phyloP scores from a whole-genome alignment of 2,797 vertebrate genomes.

The Buceros bicornis region DNA sequence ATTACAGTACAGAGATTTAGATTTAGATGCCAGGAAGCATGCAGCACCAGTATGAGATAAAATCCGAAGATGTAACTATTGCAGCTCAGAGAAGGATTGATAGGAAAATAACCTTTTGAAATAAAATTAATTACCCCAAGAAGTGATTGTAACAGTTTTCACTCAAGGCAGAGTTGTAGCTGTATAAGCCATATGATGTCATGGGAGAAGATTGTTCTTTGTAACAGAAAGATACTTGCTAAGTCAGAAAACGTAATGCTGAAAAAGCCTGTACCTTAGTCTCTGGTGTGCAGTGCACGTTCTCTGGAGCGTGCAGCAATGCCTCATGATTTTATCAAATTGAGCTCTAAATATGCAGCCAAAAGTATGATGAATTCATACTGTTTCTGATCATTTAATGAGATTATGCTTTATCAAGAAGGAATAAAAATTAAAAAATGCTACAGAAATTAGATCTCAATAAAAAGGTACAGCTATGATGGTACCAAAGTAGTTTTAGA shows the following conservation, averaged over 20 bases:
- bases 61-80: not conserved
- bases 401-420: not conserved
- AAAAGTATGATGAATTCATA: not conserved
- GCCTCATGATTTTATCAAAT: not conserved
- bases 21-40: not conserved
- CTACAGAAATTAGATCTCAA: not conserved
- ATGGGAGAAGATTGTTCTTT: not conserved
- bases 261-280: not conserved
- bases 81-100: not conserved
- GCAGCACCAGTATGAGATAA: not conserved
- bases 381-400: not conserved
- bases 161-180: not conserved
- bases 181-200: accelerated
- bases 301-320: not conserved
- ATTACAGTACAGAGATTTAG: not conserved
- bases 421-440: not conserved
- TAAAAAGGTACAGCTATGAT: not conserved
- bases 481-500: not conserved
- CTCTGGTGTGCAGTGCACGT: not conserved
- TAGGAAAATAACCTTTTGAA: not conserved
- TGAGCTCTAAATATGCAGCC: not conserved
- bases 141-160: not conserved
- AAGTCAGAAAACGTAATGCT: not conserved
- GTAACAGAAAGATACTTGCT: not conserved
- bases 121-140: not conserved